These are phyloP conservation scores for Manis javanica DNA, from an alignment of 2,797 vertebrate genomes.

Conservation along the genomic window DNA sequence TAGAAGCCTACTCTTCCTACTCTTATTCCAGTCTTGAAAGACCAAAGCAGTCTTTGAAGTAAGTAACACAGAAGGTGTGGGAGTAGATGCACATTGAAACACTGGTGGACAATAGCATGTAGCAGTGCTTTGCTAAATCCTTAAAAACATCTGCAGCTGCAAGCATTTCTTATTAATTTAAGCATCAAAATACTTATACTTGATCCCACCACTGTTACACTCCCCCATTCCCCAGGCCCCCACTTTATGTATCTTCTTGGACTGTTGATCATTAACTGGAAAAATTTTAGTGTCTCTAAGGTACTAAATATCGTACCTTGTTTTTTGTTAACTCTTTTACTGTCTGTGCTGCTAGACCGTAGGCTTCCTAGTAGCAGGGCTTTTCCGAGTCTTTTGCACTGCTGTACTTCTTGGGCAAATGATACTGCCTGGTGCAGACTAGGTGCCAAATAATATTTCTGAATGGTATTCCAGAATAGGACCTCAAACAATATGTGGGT, in stretches of 20 bases:
- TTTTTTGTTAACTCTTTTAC: background rate
- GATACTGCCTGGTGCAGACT: background rate
- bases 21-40: background rate
- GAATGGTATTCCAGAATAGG: background rate
- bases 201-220: accelerated
- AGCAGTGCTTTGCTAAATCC: background rate
- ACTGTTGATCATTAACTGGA: background rate
- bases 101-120: background rate
- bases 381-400: background rate
- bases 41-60: background rate
- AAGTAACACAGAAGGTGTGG: background rate
- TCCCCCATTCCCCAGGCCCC: background rate
- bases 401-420: background rate
- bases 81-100: background rate
- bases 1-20: background rate
- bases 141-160: background rate
- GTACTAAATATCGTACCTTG: background rate
- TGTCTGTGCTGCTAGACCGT: background rate
- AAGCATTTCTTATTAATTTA: background rate
- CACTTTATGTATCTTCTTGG: background rate
- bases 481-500: no score
- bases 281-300: background rate
- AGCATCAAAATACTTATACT: background rate
- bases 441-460: background rate
- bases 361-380: background rate